Evolutionary conservation across 2,113 vertebrate genomes (phyloP).

Genomic region (Eretmochelys imbricata): DNA sequence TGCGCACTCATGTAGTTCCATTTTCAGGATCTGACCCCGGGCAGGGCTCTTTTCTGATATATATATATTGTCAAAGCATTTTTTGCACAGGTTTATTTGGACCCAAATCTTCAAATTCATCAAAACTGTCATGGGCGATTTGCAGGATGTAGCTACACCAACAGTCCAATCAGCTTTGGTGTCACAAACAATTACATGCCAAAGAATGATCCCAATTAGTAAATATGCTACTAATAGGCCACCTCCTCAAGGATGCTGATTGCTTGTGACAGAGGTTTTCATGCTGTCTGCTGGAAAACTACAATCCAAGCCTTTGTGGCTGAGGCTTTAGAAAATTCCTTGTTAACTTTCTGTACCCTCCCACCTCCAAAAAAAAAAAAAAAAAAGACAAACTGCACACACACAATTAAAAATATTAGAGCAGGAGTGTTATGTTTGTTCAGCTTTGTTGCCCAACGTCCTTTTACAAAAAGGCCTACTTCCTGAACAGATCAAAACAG

Average conservation of each 20-base stretch:
- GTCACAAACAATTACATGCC: slow-evolving; percentile 66
- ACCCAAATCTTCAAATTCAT: slow-evolving; percentile 64
- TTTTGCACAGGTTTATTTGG: slow-evolving; percentile 36
- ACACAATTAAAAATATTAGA: slow-evolving; percentile 65
- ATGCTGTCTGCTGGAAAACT: slow-evolving; percentile 64
- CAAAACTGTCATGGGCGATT: slow-evolving; percentile 66
- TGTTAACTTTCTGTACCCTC: slow-evolving; percentile 29
- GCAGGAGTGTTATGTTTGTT: slow-evolving; percentile 37
- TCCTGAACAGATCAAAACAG: slow-evolving; percentile 34
- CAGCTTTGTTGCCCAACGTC: slow-evolving; percentile 21
- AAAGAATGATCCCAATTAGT: slow-evolving; percentile 71
- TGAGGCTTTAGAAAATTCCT: slow-evolving; percentile 60
- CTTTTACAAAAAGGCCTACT: slow-evolving; percentile 37
- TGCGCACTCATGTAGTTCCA: slow-evolving; percentile 14
- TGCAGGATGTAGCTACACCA: slow-evolving; percentile 59
- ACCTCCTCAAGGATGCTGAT: slow-evolving; percentile 72
- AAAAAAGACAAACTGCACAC: slow-evolving; percentile 40
- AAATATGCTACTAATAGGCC: slow-evolving; percentile 66
- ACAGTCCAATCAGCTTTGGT: slow-evolving; percentile 63
- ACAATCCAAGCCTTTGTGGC: slow-evolving; percentile 23
- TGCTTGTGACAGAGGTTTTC: slow-evolving; percentile 73
- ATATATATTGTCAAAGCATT: not conserved
- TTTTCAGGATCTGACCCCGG: slow-evolving; percentile 52
- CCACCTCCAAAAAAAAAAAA: not conserved
- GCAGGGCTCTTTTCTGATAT: slow-evolving; percentile 17